Evolutionary conservation across 2,113 vertebrate genomes (phyloP).

Genomic region (Acrocephalus arundinaceus): DNA sequence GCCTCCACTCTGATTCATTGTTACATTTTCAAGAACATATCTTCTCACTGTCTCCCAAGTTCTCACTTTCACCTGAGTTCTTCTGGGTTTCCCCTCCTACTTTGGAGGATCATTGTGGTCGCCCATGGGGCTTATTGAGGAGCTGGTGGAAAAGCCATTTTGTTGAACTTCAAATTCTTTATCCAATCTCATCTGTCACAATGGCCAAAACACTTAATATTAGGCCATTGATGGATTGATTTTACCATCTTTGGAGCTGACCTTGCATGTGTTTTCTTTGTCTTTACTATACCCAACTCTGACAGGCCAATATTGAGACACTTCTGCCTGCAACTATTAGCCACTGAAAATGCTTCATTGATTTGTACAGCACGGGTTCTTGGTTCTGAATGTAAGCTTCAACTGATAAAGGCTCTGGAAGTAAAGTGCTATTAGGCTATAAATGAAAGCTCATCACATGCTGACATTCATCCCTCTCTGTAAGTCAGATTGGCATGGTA

Average conservation of each 20-base stretch:
- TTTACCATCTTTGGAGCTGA: not conserved
- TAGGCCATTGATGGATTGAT: not conserved
- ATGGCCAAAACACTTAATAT: not conserved
- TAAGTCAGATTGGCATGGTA: constrained; percentile 26
- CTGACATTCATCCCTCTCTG: not conserved
- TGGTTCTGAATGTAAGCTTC: not conserved
- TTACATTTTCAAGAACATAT: not conserved
- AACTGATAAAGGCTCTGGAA: not conserved
- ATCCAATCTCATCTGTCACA: not conserved
- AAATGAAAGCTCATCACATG: constrained; percentile 10
- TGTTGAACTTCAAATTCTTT: not conserved
- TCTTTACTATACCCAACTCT: not conserved
- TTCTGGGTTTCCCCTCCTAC: not conserved
- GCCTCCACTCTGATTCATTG: not conserved
- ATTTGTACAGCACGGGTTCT: not conserved
- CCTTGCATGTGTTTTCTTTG: not conserved
- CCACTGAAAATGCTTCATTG: not conserved
- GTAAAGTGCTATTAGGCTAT: not conserved
- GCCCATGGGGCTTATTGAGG: not conserved
- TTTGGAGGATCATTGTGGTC: not conserved
- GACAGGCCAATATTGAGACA: not conserved
- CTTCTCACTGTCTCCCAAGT: not conserved
- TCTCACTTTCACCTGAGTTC: not conserved
- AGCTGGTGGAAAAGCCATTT: not conserved
- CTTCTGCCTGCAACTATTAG: not conserved